Conservation (phyloP, 2,888 invertebrate species). For the Lasioglossum zephyrum region DNA sequence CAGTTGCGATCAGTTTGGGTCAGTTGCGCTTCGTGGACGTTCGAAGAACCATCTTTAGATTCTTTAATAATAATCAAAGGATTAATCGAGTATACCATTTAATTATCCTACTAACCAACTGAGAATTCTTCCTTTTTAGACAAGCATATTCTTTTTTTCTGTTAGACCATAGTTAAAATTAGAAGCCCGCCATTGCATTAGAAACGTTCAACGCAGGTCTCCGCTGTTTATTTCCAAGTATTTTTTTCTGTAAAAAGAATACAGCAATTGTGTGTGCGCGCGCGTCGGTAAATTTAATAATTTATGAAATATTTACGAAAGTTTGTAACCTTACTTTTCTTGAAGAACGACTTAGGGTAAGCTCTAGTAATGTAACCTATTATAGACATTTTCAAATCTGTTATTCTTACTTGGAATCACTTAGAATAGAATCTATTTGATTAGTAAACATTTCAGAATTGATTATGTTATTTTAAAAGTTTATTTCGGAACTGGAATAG, state of each 20-base stretch:
- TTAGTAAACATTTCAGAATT: not conserved
- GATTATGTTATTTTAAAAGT: not conserved
- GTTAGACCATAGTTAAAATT: slow-evolving; percentile 7
- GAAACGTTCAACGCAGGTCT: not conserved
- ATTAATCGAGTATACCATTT: too few species aligned
- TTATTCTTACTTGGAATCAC: not conserved
- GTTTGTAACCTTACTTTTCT: not conserved
- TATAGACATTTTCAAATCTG: not conserved
- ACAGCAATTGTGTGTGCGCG: not conserved
- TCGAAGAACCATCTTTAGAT: not conserved
- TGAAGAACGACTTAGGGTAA: not conserved
- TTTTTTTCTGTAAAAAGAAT: not conserved
- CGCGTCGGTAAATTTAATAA: not conserved
- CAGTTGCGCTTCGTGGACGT: not conserved
- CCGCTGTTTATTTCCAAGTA: not conserved
- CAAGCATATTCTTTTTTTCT: not conserved
- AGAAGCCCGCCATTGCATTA: not conserved
- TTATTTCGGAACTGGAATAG: not conserved
- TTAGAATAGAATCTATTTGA: not conserved
- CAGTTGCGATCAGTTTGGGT: not conserved
- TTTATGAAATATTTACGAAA: not conserved
- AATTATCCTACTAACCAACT: too few species aligned
- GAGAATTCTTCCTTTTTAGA: not conserved
- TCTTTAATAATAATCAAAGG: not conserved
- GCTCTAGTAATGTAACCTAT: too few species aligned